Evolutionary conservation across 2,113 vertebrate genomes (phyloP), one percentile per base, ranked within the genome.

Genomic region (Chamaetylas fuelleborni): DNA sequence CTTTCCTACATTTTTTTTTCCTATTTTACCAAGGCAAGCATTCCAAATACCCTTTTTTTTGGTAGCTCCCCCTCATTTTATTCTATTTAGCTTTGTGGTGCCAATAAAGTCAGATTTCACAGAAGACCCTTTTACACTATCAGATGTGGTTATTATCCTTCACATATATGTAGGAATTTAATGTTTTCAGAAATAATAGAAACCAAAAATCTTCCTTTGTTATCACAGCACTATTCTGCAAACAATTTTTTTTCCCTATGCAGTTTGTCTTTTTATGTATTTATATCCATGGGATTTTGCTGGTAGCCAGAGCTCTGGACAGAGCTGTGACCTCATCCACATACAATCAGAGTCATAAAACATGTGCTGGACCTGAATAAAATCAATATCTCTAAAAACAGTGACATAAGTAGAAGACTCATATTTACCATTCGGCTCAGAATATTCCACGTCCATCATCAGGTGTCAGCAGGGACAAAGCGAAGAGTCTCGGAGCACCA

Each of bases 391-490:
- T 81, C 80, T 65, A 67, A 86, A 90, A 84, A 58, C 1, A 92
- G 58, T 1, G 2, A 15, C 48, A 64, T 40, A 94, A 86, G 31
- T 45, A 78, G 40, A 84, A 84, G 33, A 50, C 82, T 92, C n/a
- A 93, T 92, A 94, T 94, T 96, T 97, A 96, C 95, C 96, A 38
- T 64, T 65, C 0, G 0, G 61, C 72, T 95, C 80, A 25, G 93
- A 96, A 96, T 86, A 95, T 93, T 95, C 94, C 84, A 53, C 2
- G 0, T 96, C 92, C 95, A 96, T 96, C 86, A 67, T 90, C 65
- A 31, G 92, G 23, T 47, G 19, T 57, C 81, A 82, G 90, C 50
- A 25, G 14, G 81, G 73, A 95, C 86, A 96, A 94, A 94, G 60
- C 71, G 33, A 95, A 94, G 85, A 0, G 4, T 88, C 91, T 89